Base-by-base conservation (phyloP, 2,888 invertebrate species). In the Phalera bucephala region DNA sequence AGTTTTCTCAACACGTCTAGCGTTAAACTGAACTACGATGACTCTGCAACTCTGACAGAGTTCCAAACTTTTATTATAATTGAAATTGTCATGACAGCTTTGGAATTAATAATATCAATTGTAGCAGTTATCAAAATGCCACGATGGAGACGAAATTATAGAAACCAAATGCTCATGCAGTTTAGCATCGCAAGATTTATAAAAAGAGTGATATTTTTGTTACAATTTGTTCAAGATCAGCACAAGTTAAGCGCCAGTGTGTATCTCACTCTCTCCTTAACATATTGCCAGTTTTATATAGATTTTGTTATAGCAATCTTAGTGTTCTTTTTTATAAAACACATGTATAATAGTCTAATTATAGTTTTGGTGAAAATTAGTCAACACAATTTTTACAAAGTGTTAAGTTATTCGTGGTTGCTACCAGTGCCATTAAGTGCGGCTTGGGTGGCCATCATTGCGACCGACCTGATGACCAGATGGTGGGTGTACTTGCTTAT, bases 131-230 rank as follows among this genome's bases (percentile, higher is more conserved):
- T 71, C n/a, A 80, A 73, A 42, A 72, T 83, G 52, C 63, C 64
- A 13, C 64, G 75, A n/a, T 87, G 86, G 86, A 73, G 79, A 45
- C 77, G 61, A 48, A 88, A 88, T 50, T 86, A 83, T 45, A 80
- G 87, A 49, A 88, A 87, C 49, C 87, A 86, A 67, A 83, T 88
- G 84, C 57, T 88, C 45, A 72, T 85, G 72, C 86, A 88, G 55
- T 57, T 88, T 33, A 84, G 81, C 50, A 53, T 80, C 4, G 77
- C 78, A 3, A 71, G 86, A 8, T 79, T 87, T 40, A 33, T 85
- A 3, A 83, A 85, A 60, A 72, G 84, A 49, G 38, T 83, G 1
- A 56, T 83, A 31, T 64, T 71, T 40, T 64, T 77, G 14, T 37
- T 73, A 3, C 62, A 69, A 34, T 85, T 75, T 45, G 49, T 70